Base-by-base conservation (phyloP, 2,113 vertebrate species). In the Epinephelus fuscoguttatus region DNA sequence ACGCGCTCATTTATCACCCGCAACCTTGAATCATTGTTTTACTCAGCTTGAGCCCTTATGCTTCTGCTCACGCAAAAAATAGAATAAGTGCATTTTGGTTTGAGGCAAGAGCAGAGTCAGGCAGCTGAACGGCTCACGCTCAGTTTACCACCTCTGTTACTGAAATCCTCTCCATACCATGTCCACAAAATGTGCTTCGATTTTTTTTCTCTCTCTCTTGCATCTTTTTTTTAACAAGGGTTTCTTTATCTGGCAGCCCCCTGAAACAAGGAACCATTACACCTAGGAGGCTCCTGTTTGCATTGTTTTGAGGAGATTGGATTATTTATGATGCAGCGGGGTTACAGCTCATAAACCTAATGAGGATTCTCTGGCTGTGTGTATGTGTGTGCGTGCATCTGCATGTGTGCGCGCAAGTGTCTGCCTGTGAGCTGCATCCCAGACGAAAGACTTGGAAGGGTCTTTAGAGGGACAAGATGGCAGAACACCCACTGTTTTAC, bases 1-100 rank as follows among this genome's bases (percentile, higher is more conserved):
- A 93, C 93, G 85, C 6, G 85, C 90, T 93, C 92, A 90, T 94
- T 94, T 84, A 93, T 95, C 94, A 94, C 84, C 18, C 13, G 63
- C 89, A 95, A 93, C 93, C 92, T 94, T 94, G 92, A 93, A 88
- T 94, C 90, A 93, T 92, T 93, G 91, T 93, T 94, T 93, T 90
- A 91, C 93, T 87, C 92, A 86, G 94, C 91, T 85, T 91, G 91
- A 93, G 76, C 80, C 83, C 70, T 81, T 69, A 74, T 74, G 92
- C 84, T 88, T 91, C 89, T 87, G 82, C 85, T 91, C 80, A 73
- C 18, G 78, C 78, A 82, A 91, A 82, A 90, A 90, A 91, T 68
- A 76, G 81, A 85, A 87, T 84, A 84, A 84, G 74, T 83, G 81
- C 82, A 25, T 88, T 90, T 85, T 86, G 85, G 84, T 89, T 89